Percentiles rank a stretch among this genome's conserved stretches.
Conservation (phyloP, 2,113 vertebrate species). For the Phyllopteryx taeniolatus region DNA sequence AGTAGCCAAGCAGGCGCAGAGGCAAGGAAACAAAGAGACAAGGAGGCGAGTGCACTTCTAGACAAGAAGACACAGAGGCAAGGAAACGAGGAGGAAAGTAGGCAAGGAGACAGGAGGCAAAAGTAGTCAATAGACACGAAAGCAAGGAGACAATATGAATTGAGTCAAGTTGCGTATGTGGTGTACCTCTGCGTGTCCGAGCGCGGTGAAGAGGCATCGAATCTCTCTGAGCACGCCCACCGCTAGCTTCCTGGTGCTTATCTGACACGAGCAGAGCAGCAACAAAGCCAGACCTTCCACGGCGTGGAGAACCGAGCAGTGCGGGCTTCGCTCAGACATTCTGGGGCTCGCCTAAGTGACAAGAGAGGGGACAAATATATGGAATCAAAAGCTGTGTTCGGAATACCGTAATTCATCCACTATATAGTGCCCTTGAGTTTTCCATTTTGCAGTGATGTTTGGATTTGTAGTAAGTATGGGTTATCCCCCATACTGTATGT, state of each 20-base stretch:
- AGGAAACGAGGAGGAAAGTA: neutral
- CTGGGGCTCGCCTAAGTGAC: conserved; percentile 80
- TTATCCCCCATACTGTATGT: no score
- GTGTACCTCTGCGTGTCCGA: conserved; percentile 91
- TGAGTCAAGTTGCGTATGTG: conserved; percentile 23
- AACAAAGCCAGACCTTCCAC: conserved; percentile 94
- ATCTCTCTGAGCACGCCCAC: conserved; percentile 93
- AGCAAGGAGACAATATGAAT: neutral
- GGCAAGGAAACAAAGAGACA: no score
- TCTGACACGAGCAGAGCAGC: conserved; percentile 93
- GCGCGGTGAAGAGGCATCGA: conserved; percentile 85
- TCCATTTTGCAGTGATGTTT: no score
- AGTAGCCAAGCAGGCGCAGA: no score
- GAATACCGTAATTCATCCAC: neutral
- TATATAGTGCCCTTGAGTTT: no score
- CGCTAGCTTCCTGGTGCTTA: conserved; percentile 91
- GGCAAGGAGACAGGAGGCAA: neutral
- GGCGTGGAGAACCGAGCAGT: conserved; percentile 88
- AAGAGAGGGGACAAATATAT: conserved; percentile 28
- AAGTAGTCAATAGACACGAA: neutral
- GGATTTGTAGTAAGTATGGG: no score
- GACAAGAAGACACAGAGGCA: no score
- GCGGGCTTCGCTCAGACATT: conserved; percentile 80
- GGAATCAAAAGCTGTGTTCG: neutral
- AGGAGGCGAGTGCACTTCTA: no score